Evolutionary conservation across 2,888 invertebrate genomes (phyloP), one percentile per base, ranked within the genome.

Genomic region (Sarcophaga caerulescens): DNA sequence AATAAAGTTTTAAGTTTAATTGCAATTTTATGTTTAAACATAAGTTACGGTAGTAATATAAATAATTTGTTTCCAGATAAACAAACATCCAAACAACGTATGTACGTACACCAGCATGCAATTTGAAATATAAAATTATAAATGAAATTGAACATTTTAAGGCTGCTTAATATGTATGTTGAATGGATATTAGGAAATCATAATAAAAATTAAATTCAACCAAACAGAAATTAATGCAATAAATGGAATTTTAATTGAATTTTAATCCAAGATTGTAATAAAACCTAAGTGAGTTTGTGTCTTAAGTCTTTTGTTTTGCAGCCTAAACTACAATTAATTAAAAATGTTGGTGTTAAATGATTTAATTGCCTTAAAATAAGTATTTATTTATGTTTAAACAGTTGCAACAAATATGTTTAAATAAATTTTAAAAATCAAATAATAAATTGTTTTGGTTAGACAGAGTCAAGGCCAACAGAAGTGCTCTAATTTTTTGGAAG

Each of bases 1-100:
- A 83, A 77, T 74, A 78, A 77, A 83, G 47, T 80, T 86, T 83
- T 74, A 59, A 65, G 65, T 77, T 74, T 86, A 86, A 86, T 86
- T 83, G 83, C 80, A 83, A 65, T 86, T 81, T 77, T 74, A 69
- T 83, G 77, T 82, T 76, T 59, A 59, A 75, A 60, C 65, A 69
- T 60, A 66, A 84, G 47, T 84, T 75, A 80, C 65, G 79, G 79
- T 60, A 60, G 70, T 60, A 75, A 75, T 60, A 70, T 47, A 60
- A 70, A 79, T 70, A 80, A 70, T 84, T 84, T 80, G 70, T 76
- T 75, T 23, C 75, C 4, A 70, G 60, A 65, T 69, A 47, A 65
- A 59, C 17, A 47, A 65, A 47, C 17, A 25, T 68, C 57, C 66
- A 65, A 74, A 69, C 19, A 44, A 78, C 44, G 35, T 35, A 35